Evolutionary conservation across 2,888 invertebrate species (phyloP).

Genomic region (Melieria crassipennis): DNA sequence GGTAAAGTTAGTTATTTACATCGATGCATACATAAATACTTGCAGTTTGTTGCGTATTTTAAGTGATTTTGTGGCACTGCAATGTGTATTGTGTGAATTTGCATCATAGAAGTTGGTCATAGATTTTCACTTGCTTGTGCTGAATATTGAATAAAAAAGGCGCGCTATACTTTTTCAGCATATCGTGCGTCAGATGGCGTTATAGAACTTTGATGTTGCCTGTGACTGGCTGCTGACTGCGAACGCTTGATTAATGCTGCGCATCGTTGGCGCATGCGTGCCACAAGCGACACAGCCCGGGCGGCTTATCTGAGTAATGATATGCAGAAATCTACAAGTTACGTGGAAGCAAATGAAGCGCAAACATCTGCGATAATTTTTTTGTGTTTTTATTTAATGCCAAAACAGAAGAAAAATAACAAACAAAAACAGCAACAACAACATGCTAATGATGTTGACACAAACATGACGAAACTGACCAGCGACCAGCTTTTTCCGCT

Average conservation of each 20-base stretch:
- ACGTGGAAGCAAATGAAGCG: conserved; percentile 32
- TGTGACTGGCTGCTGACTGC: neutral
- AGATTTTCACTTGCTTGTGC: too few relatives aligned
- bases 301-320: conserved; percentile 48
- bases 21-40: too few relatives aligned
- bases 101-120: too few relatives aligned
- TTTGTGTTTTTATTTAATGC: conserved; percentile 10
- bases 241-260: neutral
- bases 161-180: too few relatives aligned
- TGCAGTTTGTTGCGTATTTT: too few relatives aligned
- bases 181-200: too few relatives aligned
- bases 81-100: too few relatives aligned
- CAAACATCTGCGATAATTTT: conserved; percentile 31
- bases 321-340: conserved; percentile 46
- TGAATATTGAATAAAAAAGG: too few relatives aligned
- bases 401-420: conserved; percentile 1
- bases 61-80: too few relatives aligned
- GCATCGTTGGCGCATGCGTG: too few relatives aligned
- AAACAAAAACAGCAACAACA: neutral
- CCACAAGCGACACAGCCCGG: neutral
- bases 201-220: too few relatives aligned
- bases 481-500: neutral
- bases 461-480: conserved; percentile 23
- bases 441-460: conserved; percentile 23
- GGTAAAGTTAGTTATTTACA: too few relatives aligned